Evolutionary conservation across 1,140 invertebrate genomes (phyloP).

Genomic region (Muscidifurax raptorellus): DNA sequence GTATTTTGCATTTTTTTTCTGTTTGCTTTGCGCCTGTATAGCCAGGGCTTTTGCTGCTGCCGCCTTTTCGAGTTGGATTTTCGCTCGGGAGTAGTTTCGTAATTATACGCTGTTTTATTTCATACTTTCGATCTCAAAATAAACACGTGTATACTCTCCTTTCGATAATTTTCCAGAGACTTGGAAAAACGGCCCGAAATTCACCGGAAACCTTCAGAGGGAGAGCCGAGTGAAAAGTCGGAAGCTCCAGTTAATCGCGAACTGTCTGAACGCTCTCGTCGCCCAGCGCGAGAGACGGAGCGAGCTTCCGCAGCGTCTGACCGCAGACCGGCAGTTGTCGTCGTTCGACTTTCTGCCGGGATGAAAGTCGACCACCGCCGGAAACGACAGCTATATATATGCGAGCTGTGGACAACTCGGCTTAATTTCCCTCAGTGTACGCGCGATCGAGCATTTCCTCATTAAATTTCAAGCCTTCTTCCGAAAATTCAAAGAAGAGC

Average conservation of each 20-base stretch:
- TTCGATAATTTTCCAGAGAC: too few species aligned
- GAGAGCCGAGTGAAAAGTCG: neutral
- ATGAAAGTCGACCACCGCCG: conserved; percentile 1
- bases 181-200: too few species aligned
- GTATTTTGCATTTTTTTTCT: neutral
- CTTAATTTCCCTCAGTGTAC: conserved; percentile 18
- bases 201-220: neutral
- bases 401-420: neutral
- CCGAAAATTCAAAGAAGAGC: neutral
- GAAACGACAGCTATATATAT: too few species aligned
- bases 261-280: neutral
- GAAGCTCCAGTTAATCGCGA: neutral
- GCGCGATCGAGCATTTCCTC: neutral
- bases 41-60: neutral
- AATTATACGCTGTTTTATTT: too few species aligned
- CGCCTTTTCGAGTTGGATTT: neutral
- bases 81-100: too few species aligned
- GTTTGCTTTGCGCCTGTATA: neutral
- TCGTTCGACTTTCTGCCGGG: conserved; percentile 2
- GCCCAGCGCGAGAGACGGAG: neutral
- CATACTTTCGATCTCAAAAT: too few species aligned
- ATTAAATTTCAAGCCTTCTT: neutral
- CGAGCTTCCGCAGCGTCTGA: neutral
- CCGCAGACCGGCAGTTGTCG: conserved; percentile 15
- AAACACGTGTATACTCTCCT: too few species aligned